These are phyloP conservation scores for Parambassis ranga DNA, from an alignment of 2,797 vertebrate species.

Conservation along the genomic window DNA sequence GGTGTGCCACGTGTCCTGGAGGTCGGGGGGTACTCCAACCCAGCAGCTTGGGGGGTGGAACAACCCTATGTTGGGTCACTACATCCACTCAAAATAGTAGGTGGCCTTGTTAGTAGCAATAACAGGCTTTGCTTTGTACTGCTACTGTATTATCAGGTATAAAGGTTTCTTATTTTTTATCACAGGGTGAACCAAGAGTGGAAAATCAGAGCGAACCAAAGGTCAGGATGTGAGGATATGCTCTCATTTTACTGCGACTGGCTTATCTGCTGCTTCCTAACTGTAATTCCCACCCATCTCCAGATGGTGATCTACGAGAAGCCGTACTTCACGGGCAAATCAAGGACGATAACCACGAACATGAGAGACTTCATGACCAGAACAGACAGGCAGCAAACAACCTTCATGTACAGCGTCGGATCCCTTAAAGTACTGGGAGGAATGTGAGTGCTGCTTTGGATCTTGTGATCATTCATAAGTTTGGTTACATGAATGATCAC, in stretches of 20 bases:
- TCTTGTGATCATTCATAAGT: neutral
- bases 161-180: conserved; percentile 4
- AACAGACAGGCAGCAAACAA: conserved; percentile 62
- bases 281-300: neutral
- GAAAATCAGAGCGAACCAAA: conserved; percentile 87
- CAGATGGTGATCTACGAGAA: conserved; percentile 89
- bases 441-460: conserved; percentile 81
- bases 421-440: conserved; percentile 89
- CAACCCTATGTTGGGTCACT: conserved; percentile 86
- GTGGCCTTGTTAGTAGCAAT: conserved; percentile 20
- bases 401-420: conserved; percentile 78
- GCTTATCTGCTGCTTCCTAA: neutral
- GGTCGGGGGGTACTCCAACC: conserved; percentile 87
- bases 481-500: too few relatives aligned
- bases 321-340: conserved; percentile 84
- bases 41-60: conserved; percentile 88
- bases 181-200: conserved; percentile 90
- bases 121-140: neutral
- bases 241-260: neutral
- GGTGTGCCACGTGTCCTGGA: conserved; percentile 88
- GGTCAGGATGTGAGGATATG: conserved; percentile 66
- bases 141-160: neutral
- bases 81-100: conserved; percentile 91
- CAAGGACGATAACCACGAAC: conserved; percentile 83
- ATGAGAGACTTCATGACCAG: conserved; percentile 83